Conservation (phyloP, 2,113 vertebrate species). For the Ctenomys sociabilis region DNA sequence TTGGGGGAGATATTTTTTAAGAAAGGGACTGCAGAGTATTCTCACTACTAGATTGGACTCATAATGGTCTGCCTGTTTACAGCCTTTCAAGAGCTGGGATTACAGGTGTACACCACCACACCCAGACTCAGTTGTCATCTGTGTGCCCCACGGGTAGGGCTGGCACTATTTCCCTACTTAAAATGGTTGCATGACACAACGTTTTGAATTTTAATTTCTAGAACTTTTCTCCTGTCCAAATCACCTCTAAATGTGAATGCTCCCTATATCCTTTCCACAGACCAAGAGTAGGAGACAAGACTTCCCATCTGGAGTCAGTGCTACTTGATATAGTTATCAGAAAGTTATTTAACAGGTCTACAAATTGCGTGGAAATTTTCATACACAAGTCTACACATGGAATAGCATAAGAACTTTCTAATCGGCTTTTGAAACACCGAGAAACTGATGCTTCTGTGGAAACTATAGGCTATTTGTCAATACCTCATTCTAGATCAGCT, state of each 20-base stretch:
- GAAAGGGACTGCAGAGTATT: too few relatives aligned
- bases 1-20: too few relatives aligned
- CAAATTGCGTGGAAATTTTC: not conserved
- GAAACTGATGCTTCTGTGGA: not conserved
- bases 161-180: not conserved
- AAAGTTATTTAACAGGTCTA: not conserved
- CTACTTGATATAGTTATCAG: not conserved
- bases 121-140: too few relatives aligned
- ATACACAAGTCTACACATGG: not conserved
- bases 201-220: not conserved
- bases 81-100: too few relatives aligned
- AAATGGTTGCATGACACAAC: not conserved
- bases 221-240: not conserved
- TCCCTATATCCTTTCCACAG: not conserved
- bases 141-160: too few relatives aligned
- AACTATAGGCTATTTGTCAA: not conserved
- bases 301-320: not conserved
- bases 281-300: not conserved
- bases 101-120: too few relatives aligned
- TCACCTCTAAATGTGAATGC: too few relatives aligned
- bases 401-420: too few relatives aligned
- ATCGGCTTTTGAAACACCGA: not conserved
- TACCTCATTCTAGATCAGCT: not conserved
- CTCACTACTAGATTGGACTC: too few relatives aligned
- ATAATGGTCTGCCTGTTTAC: too few relatives aligned